Conservation (phyloP, 1,140 invertebrate species). For the Euwallacea fornicatus region DNA sequence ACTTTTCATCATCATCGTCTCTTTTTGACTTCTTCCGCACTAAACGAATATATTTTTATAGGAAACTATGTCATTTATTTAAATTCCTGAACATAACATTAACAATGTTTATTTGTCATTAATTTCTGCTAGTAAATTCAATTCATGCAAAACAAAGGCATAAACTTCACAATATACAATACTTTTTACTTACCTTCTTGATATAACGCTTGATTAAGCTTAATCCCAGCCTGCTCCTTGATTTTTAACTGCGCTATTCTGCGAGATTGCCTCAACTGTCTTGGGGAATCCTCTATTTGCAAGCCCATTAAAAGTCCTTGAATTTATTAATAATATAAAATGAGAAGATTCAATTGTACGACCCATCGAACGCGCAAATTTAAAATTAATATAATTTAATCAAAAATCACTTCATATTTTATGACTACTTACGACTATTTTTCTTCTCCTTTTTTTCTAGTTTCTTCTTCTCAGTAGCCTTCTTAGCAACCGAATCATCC, state of each 20-base stretch:
- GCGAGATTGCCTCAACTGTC: conserved; percentile 72
- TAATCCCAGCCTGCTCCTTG: conserved; percentile 69
- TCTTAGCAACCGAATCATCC: conserved; percentile 9
- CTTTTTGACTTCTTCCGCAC: conserved; percentile 9
- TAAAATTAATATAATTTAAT: background rate
- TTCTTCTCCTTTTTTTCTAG: conserved; percentile 19
- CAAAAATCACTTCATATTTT: background rate
- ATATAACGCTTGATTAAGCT: background rate
- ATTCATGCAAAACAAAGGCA: background rate
- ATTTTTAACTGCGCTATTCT: conserved; percentile 84
- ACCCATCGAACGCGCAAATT: too few relatives aligned
- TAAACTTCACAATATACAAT: background rate
- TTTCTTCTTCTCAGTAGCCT: conserved; percentile 8
- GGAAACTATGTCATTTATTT: background rate
- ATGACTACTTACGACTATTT: conserved; percentile 24
- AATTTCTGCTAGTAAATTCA: too few relatives aligned
- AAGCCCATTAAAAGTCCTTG: conserved; percentile 51
- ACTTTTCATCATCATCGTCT: conserved; percentile 37
- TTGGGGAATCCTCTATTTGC: conserved; percentile 40
- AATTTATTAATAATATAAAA: conserved; percentile 12
- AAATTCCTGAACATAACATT: background rate
- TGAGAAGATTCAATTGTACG: too few relatives aligned
- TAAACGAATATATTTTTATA: background rate
- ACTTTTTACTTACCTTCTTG: conserved; percentile 18
- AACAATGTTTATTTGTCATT: too few relatives aligned